phyloP scores from a whole-genome alignment of 2,888 invertebrate species.

The Drosophila heteroneura region DNA sequence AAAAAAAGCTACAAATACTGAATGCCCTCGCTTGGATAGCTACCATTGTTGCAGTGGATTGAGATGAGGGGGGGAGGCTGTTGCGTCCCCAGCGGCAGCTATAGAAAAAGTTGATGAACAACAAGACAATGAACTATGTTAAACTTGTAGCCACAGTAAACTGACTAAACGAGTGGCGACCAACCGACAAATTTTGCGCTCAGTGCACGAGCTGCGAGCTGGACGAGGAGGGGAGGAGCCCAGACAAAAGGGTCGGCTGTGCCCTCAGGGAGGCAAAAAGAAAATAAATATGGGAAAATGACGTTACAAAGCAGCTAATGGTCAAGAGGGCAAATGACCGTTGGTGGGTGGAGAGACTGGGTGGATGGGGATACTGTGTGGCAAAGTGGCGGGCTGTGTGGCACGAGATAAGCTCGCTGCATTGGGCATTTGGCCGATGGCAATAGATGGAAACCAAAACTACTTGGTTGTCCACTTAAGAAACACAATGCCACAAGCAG shows the following conservation, averaged over 20 bases:
- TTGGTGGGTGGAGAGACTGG: not conserved
- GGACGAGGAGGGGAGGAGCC: not conserved
- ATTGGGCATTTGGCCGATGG: constrained; percentile 55
- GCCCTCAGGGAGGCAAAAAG: constrained; percentile 54
- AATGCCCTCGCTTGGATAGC: constrained; percentile 38
- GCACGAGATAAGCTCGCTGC: constrained; percentile 68
- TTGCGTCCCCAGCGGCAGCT: constrained; percentile 49
- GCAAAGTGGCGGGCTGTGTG: constrained; percentile 65
- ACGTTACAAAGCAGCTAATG: constrained; percentile 68
- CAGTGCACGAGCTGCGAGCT: constrained; percentile 22
- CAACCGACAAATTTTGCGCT: constrained; percentile 57
- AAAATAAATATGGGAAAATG: constrained; percentile 38
- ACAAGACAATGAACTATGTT: constrained; percentile 76
- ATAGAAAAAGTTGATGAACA: constrained; percentile 72
- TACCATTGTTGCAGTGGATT: constrained; percentile 39
- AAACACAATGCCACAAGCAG: constrained; percentile 49
- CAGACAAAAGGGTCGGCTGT: constrained; percentile 59
- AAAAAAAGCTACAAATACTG: constrained; percentile 40
- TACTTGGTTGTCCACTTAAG: constrained; percentile 74
- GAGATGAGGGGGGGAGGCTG: not conserved
- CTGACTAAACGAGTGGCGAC: constrained; percentile 39
- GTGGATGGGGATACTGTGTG: constrained; percentile 4
- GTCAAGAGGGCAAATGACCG: constrained; percentile 29
- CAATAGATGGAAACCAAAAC: constrained; percentile 55
- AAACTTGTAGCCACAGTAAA: constrained; percentile 66